Evolutionary conservation across 2,888 invertebrate species (phyloP).

Genomic region (Arge pagana): DNA sequence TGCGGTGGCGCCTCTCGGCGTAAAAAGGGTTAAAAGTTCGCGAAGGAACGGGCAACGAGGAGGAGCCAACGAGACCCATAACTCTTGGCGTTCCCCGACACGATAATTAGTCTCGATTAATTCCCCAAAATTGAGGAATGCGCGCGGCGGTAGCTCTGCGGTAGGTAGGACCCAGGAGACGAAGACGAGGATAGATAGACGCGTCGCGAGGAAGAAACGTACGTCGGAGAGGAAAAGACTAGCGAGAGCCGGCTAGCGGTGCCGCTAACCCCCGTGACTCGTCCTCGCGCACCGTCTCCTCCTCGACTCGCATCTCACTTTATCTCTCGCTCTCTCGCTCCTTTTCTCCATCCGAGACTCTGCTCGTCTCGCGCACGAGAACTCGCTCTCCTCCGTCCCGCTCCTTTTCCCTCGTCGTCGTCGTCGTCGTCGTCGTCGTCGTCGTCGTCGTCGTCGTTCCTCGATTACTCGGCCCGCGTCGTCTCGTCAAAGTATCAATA

Average conservation of each 20-base stretch:
- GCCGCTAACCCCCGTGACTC: slow-evolving; percentile 19
- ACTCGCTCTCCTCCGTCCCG: no score
- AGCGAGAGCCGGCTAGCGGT: slow-evolving; percentile 13
- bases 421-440: background rate
- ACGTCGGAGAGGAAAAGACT: slow-evolving; percentile 12
- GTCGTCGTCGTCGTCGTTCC: background rate
- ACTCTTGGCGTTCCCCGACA: slow-evolving; percentile 31
- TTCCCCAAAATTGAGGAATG: slow-evolving; percentile 44
- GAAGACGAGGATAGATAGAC: slow-evolving; percentile 6
- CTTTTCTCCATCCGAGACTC: no score
- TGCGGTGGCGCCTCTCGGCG: background rate
- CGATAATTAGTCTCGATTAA: slow-evolving; percentile 49
- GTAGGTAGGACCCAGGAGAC: slow-evolving; percentile 40
- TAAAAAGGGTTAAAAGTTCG: slow-evolving; percentile 12
- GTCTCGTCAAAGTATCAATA: slow-evolving; percentile 24
- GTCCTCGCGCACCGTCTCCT: background rate
- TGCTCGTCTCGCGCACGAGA: no score
- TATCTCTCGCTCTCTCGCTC: background rate
- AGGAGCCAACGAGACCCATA: slow-evolving; percentile 34
- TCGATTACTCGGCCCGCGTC: no score
- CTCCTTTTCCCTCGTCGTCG: background rate
- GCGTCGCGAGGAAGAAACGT: slow-evolving; percentile 1
- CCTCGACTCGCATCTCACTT: slow-evolving; percentile 2
- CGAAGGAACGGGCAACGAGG: slow-evolving; percentile 13
- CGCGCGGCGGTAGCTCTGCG: slow-evolving; percentile 41